Conservation (phyloP, 2,797 vertebrate genomes). For the Lemur catta region DNA sequence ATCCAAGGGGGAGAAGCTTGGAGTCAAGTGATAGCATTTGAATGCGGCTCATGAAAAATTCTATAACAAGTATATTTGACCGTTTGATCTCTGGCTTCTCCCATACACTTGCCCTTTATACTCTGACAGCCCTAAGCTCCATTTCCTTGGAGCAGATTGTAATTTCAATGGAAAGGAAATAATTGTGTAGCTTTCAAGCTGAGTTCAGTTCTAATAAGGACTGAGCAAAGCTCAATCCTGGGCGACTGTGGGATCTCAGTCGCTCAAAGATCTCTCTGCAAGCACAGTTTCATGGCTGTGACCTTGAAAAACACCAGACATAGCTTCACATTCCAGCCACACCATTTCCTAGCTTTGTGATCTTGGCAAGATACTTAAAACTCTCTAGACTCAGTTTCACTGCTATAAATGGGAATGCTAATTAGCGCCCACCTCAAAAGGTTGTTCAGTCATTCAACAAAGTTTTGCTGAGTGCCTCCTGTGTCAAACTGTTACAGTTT, state of each 20-base stretch:
- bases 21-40: constrained; percentile 55
- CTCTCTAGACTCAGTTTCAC: neutral
- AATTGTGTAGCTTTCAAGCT: constrained; percentile 55
- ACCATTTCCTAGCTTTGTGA: neutral
- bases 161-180: constrained; percentile 67
- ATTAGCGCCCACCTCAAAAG: neutral
- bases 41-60: constrained; percentile 79
- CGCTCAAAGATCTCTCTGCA: neutral
- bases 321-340: neutral
- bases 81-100: constrained; percentile 70
- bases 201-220: constrained; percentile 46
- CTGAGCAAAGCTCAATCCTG: neutral
- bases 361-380: neutral
- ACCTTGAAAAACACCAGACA: neutral
- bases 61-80: constrained; percentile 65
- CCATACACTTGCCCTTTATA: constrained; percentile 70
- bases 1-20: constrained; percentile 34
- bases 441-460: neutral
- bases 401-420: neutral
- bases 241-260: neutral
- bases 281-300: neutral
- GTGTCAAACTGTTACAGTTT: neutral
- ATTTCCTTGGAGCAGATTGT: constrained; percentile 73
- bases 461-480: neutral
- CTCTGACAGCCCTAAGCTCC: constrained; percentile 40